Conservation (phyloP, 1,140 invertebrate genomes). For the Cyphomyrmex costatus region DNA sequence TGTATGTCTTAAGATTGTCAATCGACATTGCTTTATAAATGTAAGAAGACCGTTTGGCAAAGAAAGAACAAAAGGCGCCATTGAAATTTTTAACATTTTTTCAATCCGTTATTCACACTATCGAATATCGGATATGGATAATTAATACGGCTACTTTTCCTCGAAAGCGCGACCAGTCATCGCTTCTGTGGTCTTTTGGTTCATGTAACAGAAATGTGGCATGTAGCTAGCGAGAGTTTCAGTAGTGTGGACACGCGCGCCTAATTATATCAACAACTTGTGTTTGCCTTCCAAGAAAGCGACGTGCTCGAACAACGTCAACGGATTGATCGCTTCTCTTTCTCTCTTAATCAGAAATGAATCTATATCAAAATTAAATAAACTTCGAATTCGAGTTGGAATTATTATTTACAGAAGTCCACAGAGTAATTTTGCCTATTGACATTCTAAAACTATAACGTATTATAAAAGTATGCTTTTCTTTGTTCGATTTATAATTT, state of each 20-base stretch:
- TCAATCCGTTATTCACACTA: not conserved
- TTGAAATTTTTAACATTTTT: not conserved
- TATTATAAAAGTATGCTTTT: not conserved
- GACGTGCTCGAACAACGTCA: constrained; percentile 62
- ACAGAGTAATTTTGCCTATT: not conserved
- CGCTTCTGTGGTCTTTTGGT: not conserved
- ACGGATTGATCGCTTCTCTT: not conserved
- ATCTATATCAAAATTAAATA: not conserved
- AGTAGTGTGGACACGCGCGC: constrained; percentile 71
- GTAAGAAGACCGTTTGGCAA: not conserved
- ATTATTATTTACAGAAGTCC: not conserved
- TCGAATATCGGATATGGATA: not conserved
- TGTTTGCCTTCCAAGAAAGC: constrained; percentile 81
- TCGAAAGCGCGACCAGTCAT: not conserved
- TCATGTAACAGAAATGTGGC: constrained; percentile 51
- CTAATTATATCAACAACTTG: constrained; percentile 82
- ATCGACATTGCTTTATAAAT: not conserved
- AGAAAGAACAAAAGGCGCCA: not conserved
- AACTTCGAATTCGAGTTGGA: not conserved
- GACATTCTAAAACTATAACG: not conserved
- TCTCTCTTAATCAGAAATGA: constrained; percentile 30
- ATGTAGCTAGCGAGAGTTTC: constrained; percentile 47
- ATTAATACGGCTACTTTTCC: not conserved
- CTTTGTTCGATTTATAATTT: not conserved
- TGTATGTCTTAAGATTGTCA: not conserved